A percentile compares a stretch with the other conserved stretches of the same genome.
Evolutionary conservation across 2,888 invertebrate species (phyloP).

Genomic region (Plagiodera versicolora): DNA sequence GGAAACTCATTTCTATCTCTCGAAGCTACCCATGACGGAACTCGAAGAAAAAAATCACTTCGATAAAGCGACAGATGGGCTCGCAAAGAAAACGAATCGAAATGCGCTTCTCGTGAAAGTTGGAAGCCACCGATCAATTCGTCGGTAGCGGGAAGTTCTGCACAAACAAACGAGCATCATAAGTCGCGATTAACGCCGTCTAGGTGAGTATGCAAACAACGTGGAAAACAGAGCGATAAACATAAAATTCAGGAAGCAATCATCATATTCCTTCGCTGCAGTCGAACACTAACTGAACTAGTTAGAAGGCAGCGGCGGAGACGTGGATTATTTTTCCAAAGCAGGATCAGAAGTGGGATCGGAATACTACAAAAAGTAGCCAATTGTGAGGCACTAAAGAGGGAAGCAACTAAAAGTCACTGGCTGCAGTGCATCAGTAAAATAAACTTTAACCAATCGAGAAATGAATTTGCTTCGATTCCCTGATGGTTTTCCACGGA

Average conservation of each 20-base stretch:
- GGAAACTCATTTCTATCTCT: not conserved
- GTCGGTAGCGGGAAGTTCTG: not conserved
- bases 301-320: not conserved
- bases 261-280: constrained; percentile 18
- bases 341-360: no score
- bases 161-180: constrained; percentile 20
- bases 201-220: constrained; percentile 18
- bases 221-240: constrained; percentile 30
- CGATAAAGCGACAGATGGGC: not conserved
- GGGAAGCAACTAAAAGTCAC: no score
- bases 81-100: not conserved
- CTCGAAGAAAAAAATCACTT: not conserved
- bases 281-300: constrained; percentile 13
- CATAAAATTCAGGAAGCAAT: constrained; percentile 26
- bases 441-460: no score
- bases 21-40: not conserved
- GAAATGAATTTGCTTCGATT: not conserved
- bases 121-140: not conserved
- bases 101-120: not conserved
- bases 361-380: no score
- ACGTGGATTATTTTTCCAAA: no score
- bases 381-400: no score
- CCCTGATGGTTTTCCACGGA: not conserved
- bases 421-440: no score
- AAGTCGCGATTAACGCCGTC: constrained; percentile 22